Percentiles rank a stretch among this genome's conserved stretches.
Evolutionary conservation across 2,888 invertebrate genomes (phyloP).

Genomic region (Tetragonisca angustula): DNA sequence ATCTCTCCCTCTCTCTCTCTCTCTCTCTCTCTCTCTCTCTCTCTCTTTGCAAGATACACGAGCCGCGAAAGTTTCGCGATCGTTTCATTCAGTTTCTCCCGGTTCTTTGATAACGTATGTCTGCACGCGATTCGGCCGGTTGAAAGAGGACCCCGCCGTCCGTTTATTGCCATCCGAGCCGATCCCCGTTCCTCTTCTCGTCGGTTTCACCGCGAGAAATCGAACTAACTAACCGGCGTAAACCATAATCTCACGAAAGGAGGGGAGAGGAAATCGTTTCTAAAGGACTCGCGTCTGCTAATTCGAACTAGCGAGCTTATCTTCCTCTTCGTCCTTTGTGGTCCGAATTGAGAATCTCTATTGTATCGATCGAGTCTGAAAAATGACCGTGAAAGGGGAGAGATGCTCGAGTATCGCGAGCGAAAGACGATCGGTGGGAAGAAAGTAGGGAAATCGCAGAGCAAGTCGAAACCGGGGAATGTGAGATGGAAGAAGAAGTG

Average conservation of each 20-base stretch:
- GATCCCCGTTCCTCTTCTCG: constrained; percentile 51
- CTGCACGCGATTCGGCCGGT: constrained; percentile 47
- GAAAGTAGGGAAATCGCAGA: not conserved
- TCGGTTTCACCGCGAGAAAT: constrained; percentile 42
- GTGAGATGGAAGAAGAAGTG: not conserved
- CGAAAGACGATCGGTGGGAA: not conserved
- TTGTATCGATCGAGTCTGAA: constrained; percentile 44
- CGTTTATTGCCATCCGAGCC: constrained; percentile 62
- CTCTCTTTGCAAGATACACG: constrained; percentile 43
- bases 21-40: not conserved
- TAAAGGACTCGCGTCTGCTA: constrained; percentile 27
- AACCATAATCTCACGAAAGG: constrained; percentile 19
- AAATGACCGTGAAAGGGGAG: constrained; percentile 5
- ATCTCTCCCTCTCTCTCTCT: not conserved
- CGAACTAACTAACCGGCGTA: constrained; percentile 9
- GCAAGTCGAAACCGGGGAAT: not conserved
- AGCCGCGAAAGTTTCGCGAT: constrained; percentile 46
- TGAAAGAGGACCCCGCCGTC: constrained; percentile 36
- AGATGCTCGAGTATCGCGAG: not conserved
- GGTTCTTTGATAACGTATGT: constrained; percentile 33
- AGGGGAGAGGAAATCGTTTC: constrained; percentile 7
- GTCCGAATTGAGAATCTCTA: constrained; percentile 28
- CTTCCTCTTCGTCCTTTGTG: constrained; percentile 13
- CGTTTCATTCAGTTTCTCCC: constrained; percentile 43
- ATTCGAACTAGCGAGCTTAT: constrained; percentile 45